Evolutionary conservation across 2,797 vertebrate genomes (phyloP), one percentile per base, ranked within the genome.

Genomic region (Neosilurus mollespiculum): DNA sequence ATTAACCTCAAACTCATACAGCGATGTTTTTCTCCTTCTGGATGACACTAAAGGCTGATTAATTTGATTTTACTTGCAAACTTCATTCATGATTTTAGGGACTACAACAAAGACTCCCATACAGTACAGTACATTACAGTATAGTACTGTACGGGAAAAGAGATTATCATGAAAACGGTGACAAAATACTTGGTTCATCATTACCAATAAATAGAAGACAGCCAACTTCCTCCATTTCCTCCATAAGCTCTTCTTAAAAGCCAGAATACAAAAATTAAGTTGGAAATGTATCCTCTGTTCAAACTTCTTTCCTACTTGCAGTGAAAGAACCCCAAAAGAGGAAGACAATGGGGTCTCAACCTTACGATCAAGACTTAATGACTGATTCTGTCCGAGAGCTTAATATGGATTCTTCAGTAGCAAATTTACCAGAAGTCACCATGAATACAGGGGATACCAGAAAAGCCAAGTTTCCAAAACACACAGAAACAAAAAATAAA

Each of bases 41-140:
- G 10, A 24, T 26, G 18, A n/a, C n/a, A 56, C 6, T 58, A 11
- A 20, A n/a, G 20, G 0, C 61, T 66, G 22, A 49, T 67, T 5
- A 26, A 30, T 64, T 78, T 90, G 54, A 90, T 90, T 81, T 85
- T 67, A 87, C 85, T 79, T 84, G n/a, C 86, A 91, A 76, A 86
- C 81, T 88, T 75, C 83, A 62, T 87, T 88, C 81, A 86, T 86
- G 86, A 87, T 87, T 91, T 85, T 91, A 94, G 94, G 90, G 65
- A 81, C 78, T n/a, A 62, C 83, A 49, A 81, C 83, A 24, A 43
- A 43, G 26, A 59, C 54, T 58, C 24, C 70, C 15, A n/a, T 26
- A 59, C 26, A 58, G 9, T 58, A 64, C n/a, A 62, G 30, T 30
- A 43, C 4, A 43, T 43, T 4, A 8, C 43, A 5, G 61, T 26